Evolutionary conservation across 2,888 invertebrate genomes (phyloP), one percentile per base, ranked within the genome.

Genomic region (Eupeodes latifasciatus): DNA sequence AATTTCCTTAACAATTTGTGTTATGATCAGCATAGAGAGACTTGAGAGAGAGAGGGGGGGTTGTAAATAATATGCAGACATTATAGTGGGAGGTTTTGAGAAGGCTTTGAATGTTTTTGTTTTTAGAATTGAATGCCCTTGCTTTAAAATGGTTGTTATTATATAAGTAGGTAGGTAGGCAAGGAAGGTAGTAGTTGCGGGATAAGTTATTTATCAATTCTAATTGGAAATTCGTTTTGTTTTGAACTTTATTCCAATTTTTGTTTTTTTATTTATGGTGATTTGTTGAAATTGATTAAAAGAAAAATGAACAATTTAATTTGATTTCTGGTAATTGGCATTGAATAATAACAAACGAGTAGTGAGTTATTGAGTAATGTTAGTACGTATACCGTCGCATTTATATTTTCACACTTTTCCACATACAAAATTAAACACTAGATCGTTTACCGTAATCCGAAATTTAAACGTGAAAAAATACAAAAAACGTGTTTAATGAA

Each of bases 1-100:
- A 84, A 85, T 44, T 85, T 75, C 88, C 81, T 78, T 84, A 81
- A 78, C 88, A 55, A 85, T 75, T 85, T 76, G 62, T 85, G 81
- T 81, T 71, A 55, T 69, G 74, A 44, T 77, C 9, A 59, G 40
- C 40, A 40, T 5, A 40, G 40, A 5, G 40, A 2, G 40, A 40
- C 6, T 7, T 5, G 40, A 9, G 40, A 40, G 40, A 40, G 9
- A 5, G 4, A 5, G 40, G 27, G 27, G 34, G 34, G 72, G 61
- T 36, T 67, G 71, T 34, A 40, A 49, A 47, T 51, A 57, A 79
- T 67, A 69, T 11, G 47, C 62, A 55, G 11, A 51, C 36, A 27
- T 55, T 53, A 85, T 19, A 82, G 61, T 78, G 82, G 85, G 85
- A 67, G 85, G 71, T 44, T 40, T 49, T 44, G 61, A 14, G 53